Evolutionary conservation across 2,888 invertebrate species (phyloP).

Genomic region (Nephrotoma flavescens): DNA sequence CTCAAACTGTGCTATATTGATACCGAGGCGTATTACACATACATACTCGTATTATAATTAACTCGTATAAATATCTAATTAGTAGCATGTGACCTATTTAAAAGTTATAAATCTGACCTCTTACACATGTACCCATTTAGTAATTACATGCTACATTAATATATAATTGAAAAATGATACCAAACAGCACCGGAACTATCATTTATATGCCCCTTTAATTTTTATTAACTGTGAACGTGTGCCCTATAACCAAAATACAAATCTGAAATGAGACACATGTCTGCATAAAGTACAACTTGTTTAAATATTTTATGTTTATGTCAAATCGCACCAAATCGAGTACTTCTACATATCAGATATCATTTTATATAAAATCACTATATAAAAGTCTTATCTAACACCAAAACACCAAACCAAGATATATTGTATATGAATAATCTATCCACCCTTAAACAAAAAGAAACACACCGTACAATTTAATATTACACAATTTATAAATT

Average conservation of each 20-base stretch:
- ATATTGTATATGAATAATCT: background rate
- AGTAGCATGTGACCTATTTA: background rate
- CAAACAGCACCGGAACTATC: background rate
- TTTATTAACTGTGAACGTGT: slow-evolving; percentile 9
- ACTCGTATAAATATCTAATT: background rate
- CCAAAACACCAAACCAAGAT: background rate
- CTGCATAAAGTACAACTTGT: background rate
- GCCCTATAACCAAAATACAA: background rate
- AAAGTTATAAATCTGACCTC: background rate
- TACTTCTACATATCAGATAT: background rate
- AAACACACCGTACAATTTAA: background rate
- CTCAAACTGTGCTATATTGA: background rate
- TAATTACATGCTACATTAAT: background rate
- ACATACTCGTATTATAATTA: no score
- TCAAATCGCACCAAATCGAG: background rate
- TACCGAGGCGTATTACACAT: background rate
- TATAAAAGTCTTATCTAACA: background rate
- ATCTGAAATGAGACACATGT: background rate
- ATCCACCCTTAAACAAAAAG: background rate
- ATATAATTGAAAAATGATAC: background rate
- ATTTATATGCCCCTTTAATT: slow-evolving; percentile 5
- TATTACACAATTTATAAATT: background rate
- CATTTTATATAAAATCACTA: background rate
- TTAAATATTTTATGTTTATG: background rate
- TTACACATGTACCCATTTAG: background rate